Base-by-base conservation (phyloP, 2,888 invertebrate genomes). In the Lasioglossum leucozonium region DNA sequence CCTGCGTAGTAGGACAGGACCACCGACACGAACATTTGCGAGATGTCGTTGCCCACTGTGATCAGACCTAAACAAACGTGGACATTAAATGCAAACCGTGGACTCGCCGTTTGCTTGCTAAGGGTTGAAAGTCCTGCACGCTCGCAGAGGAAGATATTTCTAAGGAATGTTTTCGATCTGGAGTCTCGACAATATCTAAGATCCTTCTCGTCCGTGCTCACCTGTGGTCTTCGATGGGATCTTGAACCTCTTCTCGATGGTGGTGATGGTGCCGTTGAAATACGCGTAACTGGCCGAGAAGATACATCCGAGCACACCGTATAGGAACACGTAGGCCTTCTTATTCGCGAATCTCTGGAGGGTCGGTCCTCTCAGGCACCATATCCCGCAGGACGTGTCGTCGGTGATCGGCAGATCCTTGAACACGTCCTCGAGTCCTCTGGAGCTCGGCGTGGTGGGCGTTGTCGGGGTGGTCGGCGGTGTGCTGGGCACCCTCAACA, bases 181-280 rank as follows among this genome's bases (percentile, higher is more conserved):
- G n/a, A n/a, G 11, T n/a, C 22, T 22, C 6, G 10, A n/a, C n/a
- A n/a, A 55, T 10, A n/a, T 4, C 3, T 4, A 44, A 44, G 4
- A 0, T n/a, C 2, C n/a, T 55, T 11, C n/a, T 11, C 4, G 11
- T 11, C 11, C 11, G 4, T 26, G 90, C 93, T 95, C 92, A 96
- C 96, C 97, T 87, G 97, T 97, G 42, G 97, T 97, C 93, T 96
- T 96, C 62, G 97, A 97, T 26, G 97, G 97, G 92, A 97, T 97
- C 94, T 97, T 97, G 93, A 97, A 97, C 88, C 97, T 95, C 92
- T 97, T 97, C 94, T 97, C 97, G 86, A 97, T 95, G 4, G 97
- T 97, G 76, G 97, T 97, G 84, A 97, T 97, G 44, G 97, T 97
- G n/a, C 97, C 97, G 91, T 97, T 97, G 91, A 97, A 97, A 92